Base-by-base conservation (phyloP, 2,797 vertebrate species). In the Distichodus sexfasciatus region DNA sequence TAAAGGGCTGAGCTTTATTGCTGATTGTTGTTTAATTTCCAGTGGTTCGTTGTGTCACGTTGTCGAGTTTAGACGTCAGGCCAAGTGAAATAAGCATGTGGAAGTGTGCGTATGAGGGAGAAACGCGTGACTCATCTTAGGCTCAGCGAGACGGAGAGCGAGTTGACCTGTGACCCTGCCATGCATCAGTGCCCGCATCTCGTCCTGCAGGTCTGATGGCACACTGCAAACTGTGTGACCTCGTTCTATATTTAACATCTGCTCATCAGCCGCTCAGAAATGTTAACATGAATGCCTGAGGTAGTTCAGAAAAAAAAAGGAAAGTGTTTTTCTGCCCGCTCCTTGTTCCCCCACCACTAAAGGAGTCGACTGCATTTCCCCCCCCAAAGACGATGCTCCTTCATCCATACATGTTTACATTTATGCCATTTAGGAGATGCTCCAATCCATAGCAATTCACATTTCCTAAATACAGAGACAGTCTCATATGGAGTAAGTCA, bases 181-280 rank as follows among this genome's bases (percentile, higher is more conserved):
- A 60, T 54, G 48, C 63, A 67, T 61, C 44, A 67, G 15, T 61
- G 55, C 54, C 29, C 36, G 51, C 29, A 11, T 28, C 44, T 23
- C 21, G 15, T 72, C 38, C 35, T 53, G 55, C 38, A 66, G 14
- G 63, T 60, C 38, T 36, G 31, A 26, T 44, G 63, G 58, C 26
- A 41, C n/a, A n/a, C n/a, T 66, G 41, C 26, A 53, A 15, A n/a
- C 12, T 33, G 48, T 55, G 64, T 44, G 64, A 41, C 21, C 41
- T 46, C 35, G 4, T 51, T 41, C 44, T 60, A 69, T 60, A 69
- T 60, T 69, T 60, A 69, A 59, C n/a, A n/a, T n/a, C n/a, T n/a
- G n/a, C n/a, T n/a, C 55, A 19, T 41, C 47, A 50, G 23, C 40
- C 12, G 1, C 43, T 40, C 43, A 21, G 28, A 66, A 57, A 69